Evolutionary conservation across 2,797 vertebrate species (phyloP).

Genomic region (Gymnodraco acuticeps): DNA sequence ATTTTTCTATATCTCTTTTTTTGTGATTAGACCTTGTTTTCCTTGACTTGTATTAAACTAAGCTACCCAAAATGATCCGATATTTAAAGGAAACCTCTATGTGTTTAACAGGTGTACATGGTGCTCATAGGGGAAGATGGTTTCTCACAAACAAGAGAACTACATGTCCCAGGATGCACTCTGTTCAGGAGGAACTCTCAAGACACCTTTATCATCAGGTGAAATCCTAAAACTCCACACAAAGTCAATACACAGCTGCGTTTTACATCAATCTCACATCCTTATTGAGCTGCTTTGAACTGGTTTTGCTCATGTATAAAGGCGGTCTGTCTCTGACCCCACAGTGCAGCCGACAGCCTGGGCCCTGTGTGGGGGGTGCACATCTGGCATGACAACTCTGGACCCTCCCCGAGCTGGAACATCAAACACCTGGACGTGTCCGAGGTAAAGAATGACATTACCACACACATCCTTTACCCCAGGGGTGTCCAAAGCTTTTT

Average conservation of each 20-base stretch:
- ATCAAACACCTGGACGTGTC: slow-evolving; percentile 84
- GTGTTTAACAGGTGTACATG: slow-evolving; percentile 83
- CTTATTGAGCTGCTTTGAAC: not conserved
- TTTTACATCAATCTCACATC: no score
- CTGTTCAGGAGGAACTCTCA: slow-evolving; percentile 87
- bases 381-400: slow-evolving; percentile 88
- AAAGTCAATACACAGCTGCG: not conserved
- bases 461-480: no score
- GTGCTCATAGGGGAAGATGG: slow-evolving; percentile 84
- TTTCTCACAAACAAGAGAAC: slow-evolving; percentile 84
- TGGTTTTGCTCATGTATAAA: not conserved
- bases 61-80: no score
- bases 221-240: slow-evolving; percentile 4
- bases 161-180: slow-evolving; percentile 80
- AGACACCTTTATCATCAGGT: slow-evolving; percentile 90
- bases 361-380: slow-evolving; percentile 83
- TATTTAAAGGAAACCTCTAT: not conserved
- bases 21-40: not conserved
- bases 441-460: slow-evolving; percentile 63
- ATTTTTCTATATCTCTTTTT: no score
- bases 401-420: slow-evolving; percentile 85
- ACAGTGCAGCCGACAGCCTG: slow-evolving; percentile 80
- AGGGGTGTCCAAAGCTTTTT: no score
- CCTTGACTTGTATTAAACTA: not conserved
- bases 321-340: not conserved